These are phyloP conservation scores for Strix uralensis DNA, from an alignment of 2,113 vertebrate species.

Conservation along the genomic window DNA sequence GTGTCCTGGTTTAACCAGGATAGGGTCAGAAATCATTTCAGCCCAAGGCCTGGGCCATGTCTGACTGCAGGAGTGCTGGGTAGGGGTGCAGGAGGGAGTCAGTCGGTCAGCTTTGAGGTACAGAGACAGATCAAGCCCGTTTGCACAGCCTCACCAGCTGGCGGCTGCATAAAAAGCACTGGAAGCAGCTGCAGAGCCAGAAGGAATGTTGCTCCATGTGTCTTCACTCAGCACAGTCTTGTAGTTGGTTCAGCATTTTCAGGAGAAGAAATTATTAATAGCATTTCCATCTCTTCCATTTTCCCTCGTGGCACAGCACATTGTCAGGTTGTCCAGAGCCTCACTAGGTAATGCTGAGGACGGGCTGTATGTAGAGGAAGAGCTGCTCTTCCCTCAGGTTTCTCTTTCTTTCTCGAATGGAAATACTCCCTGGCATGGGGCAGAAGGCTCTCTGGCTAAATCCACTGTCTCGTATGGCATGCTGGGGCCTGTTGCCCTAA, in stretches of 20 bases:
- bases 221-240: not conserved
- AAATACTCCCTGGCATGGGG: not conserved
- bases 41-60: not conserved
- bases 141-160: not conserved
- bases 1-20: no score
- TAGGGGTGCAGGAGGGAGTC: not conserved
- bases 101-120: not conserved
- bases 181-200: slow-evolving; percentile 37
- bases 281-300: not conserved
- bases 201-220: not conserved
- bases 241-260: not conserved
- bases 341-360: not conserved
- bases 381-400: not conserved
- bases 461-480: not conserved
- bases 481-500: not conserved
- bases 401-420: not conserved
- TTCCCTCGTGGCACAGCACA: not conserved
- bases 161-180: not conserved
- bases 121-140: not conserved
- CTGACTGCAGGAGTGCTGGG: not conserved
- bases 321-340: not conserved
- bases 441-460: not conserved
- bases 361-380: not conserved
- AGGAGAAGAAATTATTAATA: not conserved
- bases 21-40: not conserved